A percentile compares a stretch with the other conserved stretches of the same genome.
These are phyloP conservation scores for Martes martes DNA, from an alignment of 2,113 vertebrate species.

Conservation along the genomic window DNA sequence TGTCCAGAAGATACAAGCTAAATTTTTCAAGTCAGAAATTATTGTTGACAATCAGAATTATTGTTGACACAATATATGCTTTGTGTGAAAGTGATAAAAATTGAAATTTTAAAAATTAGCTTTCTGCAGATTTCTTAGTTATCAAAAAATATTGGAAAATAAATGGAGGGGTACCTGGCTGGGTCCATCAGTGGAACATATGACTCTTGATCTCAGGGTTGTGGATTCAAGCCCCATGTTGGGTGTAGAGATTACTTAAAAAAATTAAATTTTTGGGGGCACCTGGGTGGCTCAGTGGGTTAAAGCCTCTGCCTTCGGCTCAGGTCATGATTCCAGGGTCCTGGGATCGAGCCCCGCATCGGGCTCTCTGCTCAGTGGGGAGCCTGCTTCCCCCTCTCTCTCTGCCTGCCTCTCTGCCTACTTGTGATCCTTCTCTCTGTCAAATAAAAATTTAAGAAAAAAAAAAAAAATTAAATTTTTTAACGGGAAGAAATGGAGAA, in stretches of 20 bases:
- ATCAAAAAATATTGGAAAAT: constrained; percentile 30
- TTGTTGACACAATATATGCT: constrained; percentile 13
- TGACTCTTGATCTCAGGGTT: neutral
- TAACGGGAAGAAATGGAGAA: neutral
- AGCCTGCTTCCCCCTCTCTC: no score
- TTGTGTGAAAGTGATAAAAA: constrained; percentile 16
- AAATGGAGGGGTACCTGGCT: neutral
- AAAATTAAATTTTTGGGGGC: neutral
- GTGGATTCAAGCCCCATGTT: neutral
- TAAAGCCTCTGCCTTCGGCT: no score
- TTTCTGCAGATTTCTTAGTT: neutral
- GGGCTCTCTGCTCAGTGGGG: no score
- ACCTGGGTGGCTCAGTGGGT: no score
- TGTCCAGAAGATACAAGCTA: neutral
- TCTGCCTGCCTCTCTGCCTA: no score
- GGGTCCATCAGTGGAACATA: neutral
- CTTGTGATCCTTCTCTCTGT: no score
- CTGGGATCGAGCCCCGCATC: no score
- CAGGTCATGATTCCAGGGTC: no score
- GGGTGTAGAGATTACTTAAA: neutral
- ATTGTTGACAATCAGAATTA: neutral
- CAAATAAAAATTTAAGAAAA: no score
- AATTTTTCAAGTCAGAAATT: constrained; percentile 20
- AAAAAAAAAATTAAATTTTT: neutral
- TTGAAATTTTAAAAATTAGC: neutral